Evolutionary conservation across 2,888 invertebrate species (phyloP), one percentile per base, ranked within the genome.

Genomic region (Chrysolina americana): DNA sequence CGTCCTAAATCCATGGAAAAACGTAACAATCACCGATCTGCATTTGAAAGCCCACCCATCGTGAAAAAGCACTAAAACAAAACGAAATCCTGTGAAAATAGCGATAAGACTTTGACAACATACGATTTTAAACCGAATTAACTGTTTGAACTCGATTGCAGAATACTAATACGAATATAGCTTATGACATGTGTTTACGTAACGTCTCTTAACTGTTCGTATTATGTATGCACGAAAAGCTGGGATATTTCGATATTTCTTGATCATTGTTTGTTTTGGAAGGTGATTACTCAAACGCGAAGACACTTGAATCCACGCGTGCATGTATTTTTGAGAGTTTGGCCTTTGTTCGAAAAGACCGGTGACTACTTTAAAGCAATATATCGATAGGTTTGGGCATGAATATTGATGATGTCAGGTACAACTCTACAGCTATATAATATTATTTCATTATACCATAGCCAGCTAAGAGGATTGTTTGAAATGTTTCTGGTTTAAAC

Each of bases 171-270:
- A 15, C 53, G 10, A 15, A 48, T 53, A 21, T 53, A 53, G 4
- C 19, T 53, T 53, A 53, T 53, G 15, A 53, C 53, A 53, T 53
- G 21, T 53, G 21, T 53, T 53, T 53, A 53, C 53, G 53, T 53
- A 53, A 53, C 11, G 53, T 13, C 21, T 21, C 21, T 21, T 53
- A 53, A 53, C 21, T 53, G 19, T 53, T 21, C 53, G 11, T 21
- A 53, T 53, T 21, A 53, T 53, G 53, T 53, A 21, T 36, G 36
- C 36, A 36, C 8, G 36, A 36, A 36, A 53, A 53, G 53, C 53
- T 11, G 9, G 19, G 2, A 19, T 50, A 50, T 50, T 50, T 50
- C 17, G 48, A 17, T 50, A 50, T n/a, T 50, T n/a, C 48, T 17
- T 11, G 53, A 19, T 17, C 19, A 53, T 19, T 19, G 53, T 53